Conservation (phyloP, 30 jellyfish, hydroid and myxozoan species). For the Cassiopea andromeda region DNA sequence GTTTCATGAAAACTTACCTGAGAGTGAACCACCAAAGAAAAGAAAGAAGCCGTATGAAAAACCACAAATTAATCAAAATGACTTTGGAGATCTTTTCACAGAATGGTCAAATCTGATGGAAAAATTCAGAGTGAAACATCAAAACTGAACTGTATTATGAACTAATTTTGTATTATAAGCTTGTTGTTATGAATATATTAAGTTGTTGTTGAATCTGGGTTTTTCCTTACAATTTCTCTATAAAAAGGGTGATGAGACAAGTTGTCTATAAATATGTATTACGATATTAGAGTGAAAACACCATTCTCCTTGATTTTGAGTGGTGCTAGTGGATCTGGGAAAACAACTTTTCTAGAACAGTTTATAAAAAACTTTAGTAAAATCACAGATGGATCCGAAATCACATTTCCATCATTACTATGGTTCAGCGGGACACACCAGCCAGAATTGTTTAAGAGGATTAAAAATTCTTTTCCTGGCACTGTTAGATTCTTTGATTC, state of each 20-base stretch:
- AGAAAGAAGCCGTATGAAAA: too few relatives aligned
- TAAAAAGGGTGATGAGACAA: too few relatives aligned
- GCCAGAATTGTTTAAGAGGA: slow-evolving; percentile 22
- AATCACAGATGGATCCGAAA: not conserved
- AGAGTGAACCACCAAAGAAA: too few relatives aligned
- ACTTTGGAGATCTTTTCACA: too few relatives aligned
- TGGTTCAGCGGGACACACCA: slow-evolving; percentile 44
- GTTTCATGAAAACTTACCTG: rapidly evolving
- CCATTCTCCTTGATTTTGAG: slow-evolving; percentile 32
- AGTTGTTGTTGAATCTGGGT: too few relatives aligned
- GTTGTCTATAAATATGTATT: not conserved
- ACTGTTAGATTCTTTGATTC: slow-evolving; percentile 4
- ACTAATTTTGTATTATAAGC: too few relatives aligned
- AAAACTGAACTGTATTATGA: too few relatives aligned
- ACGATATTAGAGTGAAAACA: slow-evolving; percentile 20
- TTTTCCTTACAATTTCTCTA: too few relatives aligned
- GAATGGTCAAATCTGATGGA: too few relatives aligned
- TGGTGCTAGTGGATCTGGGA: slow-evolving; percentile 51
- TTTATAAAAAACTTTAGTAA: not conserved
- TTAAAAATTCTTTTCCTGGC: slow-evolving; percentile 3
- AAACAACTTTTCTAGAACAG: slow-evolving; percentile 35
- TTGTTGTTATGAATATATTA: too few relatives aligned
- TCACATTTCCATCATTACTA: not conserved
- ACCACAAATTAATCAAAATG: too few relatives aligned
- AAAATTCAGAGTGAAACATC: too few relatives aligned